Evolutionary conservation across 2,888 invertebrate genomes (phyloP), one percentile per base, ranked within the genome.

Genomic region (Chalcis sispes): DNA sequence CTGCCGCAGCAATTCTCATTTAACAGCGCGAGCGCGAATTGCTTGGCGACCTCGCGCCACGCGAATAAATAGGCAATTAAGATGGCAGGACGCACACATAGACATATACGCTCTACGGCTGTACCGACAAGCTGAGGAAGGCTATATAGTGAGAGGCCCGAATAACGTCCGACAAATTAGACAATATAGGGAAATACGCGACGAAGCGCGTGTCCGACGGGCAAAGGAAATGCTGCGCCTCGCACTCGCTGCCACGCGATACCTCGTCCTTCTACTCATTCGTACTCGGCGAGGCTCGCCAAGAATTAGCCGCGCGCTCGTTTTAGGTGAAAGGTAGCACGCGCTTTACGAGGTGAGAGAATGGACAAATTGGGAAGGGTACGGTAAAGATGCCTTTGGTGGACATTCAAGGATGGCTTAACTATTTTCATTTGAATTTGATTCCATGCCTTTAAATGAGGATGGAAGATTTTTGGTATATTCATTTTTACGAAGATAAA

Each of bases 101-200:
- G 4, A 32, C 3, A 48, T 27, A n/a, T 58, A n/a, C 29, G 0
- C 29, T 18, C 13, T 15, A 7, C 29, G 5, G 29, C 2, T n/a
- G n/a, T n/a, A n/a, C n/a, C n/a, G n/a, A n/a, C n/a, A n/a, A n/a
- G n/a, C n/a, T n/a, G 20, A 18, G 42, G 0, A 61, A 50, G 61
- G 61, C 56, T 56, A 46, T 64, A 46, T 48, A n/a, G 52, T 46
- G 54, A 48, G 52, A 71, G 77, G 72, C 72, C 73, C 78, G 78
- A 82, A 83, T 83, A 80, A 82, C 76, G 73, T 73, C 71, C 58
- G 42, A 15, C 73, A 79, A 82, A 81, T 83, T 81, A 80, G 74
- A 71, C 48, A 72, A 77, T 80, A 73, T 79, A 71, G 72, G 65
- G 61, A 81, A 80, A 79, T 79, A 81, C 81, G 81, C 79, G 80